Base-by-base conservation (phyloP, 2,888 invertebrate species). In the Euclidia mi region DNA sequence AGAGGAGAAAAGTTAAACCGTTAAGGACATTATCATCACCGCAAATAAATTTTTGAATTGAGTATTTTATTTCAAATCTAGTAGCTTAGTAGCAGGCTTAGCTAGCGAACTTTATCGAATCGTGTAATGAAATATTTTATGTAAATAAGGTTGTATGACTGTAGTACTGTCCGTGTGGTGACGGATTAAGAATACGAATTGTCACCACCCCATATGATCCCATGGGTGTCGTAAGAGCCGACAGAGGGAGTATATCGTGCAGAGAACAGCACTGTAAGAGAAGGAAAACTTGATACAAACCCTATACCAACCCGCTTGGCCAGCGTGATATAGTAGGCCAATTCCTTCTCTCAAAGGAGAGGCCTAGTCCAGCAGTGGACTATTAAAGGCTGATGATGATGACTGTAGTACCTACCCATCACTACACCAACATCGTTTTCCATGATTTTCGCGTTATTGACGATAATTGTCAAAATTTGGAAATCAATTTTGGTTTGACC, bases 401-500 rank as follows among this genome's bases (percentile, higher is more conserved):
- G n/a, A n/a, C n/a, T n/a, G n/a, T 56, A 53, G 46, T 56, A 53
- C 17, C 47, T 55, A 51, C 46, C 46, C 52, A 44, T 47, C 18
- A 35, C 41, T 49, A 35, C 31, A 51, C n/a, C n/a, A n/a, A n/a
- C 47, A 37, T 52, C 57, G 34, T 25, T 49, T 47, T 34, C 15
- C 34, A 55, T 45, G 49, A 29, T 62, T 53, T 64, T 61, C 38
- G 50, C 56, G 45, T 61, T 71, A 71, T 71, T 65, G 61, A 68
- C 56, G 68, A 66, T 73, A 74, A 76, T 72, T 71, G 65, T n/a
- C n/a, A 64, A 71, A 64, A 65, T 65, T 75, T 65, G n/a, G n/a
- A n/a, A n/a, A n/a, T 51, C 44, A 73, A 77, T 73, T 79, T 73
- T 62, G 57, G 65, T 75, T 64, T 69, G 75, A 73, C 72, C 74